Evolutionary conservation across 1,140 invertebrate genomes (phyloP), one percentile per base, ranked within the genome.

Genomic region (Temnothorax nylanderi): DNA sequence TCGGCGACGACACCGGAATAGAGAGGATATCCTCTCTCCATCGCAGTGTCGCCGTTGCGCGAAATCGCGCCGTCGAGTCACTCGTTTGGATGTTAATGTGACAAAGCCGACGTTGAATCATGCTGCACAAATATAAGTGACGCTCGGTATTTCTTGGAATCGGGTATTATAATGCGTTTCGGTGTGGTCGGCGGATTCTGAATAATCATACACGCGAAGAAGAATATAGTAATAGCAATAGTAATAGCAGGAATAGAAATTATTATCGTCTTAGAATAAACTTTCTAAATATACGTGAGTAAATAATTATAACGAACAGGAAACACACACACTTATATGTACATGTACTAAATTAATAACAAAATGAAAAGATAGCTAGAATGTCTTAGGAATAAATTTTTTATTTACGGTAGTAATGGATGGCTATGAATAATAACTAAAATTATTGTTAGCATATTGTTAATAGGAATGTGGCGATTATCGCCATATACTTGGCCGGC

Each of bases 21-120:
- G 60, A 71, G 58, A 56, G 60, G 8, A 74, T 60, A 69, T 32
- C 16, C 32, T 84, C 69, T 58, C 67, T 44, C 67, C 16, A 11
- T 62, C 67, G 77, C 47, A 21, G 60, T 75, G 60, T 71, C 60
- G 41, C 26, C 65, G 67, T 37, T 60, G 32, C 67, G 54, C 67
- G 80, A 82, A 74, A 74, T 88, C 56, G 54, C 82, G 41, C 74
- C 86, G 51, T 60, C 74, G 81, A 89, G 87, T 78, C 87, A 56
- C 89, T 90, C 89, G 87, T 90, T 88, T 91, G 86, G 87, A 91
- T 87, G 77, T 87, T 90, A 87, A 90, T 84, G 65, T 51, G 71
- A 89, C 56, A 41, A 78, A 87, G 62, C 62, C 51, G 60, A 11
- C 56, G 85, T 89, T 90, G 81, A 89, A 89, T 89, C 89, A 89